Evolutionary conservation across 1,140 invertebrate species (phyloP).

Genomic region (Hycleus cichorii): DNA sequence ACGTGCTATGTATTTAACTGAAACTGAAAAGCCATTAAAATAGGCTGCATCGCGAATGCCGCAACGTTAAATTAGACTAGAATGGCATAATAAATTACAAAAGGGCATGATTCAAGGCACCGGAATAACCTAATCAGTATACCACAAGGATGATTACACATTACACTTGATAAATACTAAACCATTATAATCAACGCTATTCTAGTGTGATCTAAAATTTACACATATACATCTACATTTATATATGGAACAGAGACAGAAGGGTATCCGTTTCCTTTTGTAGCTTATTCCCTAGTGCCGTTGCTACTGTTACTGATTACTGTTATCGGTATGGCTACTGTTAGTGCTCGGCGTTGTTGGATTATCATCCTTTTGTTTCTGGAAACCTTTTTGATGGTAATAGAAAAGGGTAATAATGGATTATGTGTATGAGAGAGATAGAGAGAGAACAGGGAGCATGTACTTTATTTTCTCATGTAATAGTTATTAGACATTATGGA

Average conservation of each 20-base stretch:
- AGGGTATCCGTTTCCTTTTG: no score
- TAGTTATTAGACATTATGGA: slow-evolving; percentile 24
- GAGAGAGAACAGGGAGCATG: neutral
- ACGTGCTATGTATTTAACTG: slow-evolving; percentile 25
- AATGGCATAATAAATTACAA: slow-evolving; percentile 33
- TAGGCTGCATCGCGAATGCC: slow-evolving; percentile 24
- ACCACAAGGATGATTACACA: slow-evolving; percentile 34
- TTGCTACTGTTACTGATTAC: slow-evolving; percentile 24
- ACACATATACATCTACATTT: no score
- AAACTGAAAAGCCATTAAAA: slow-evolving; percentile 32
- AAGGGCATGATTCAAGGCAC: slow-evolving; percentile 27
- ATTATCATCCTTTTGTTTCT: slow-evolving; percentile 30
- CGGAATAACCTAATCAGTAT: slow-evolving; percentile 34
- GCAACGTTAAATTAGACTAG: slow-evolving; percentile 31
- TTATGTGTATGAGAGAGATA: slow-evolving; percentile 7
- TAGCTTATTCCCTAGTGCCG: neutral
- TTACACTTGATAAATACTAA: slow-evolving; percentile 26
- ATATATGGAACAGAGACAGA: no score
- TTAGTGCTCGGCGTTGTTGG: slow-evolving; percentile 5
- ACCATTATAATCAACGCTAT: slow-evolving; percentile 21
- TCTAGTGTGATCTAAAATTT: no score
- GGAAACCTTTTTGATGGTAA: slow-evolving; percentile 25
- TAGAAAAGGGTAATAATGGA: slow-evolving; percentile 25
- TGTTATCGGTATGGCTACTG: slow-evolving; percentile 23
- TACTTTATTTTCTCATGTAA: slow-evolving; percentile 18